Conservation (phyloP, 2,888 invertebrate species). For the Thymelicus acteon region DNA sequence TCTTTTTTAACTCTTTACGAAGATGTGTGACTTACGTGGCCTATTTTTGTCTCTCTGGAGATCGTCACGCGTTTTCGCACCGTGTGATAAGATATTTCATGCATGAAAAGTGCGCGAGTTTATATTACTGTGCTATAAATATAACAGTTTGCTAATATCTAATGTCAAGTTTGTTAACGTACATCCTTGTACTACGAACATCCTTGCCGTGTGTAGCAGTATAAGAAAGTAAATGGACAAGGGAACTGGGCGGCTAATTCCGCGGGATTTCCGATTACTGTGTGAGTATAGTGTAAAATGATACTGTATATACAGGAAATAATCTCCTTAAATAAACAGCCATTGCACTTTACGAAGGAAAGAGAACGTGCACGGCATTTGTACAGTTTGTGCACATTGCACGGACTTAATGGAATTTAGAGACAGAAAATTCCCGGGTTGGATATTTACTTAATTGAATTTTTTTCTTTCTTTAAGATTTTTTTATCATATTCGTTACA, state of each 20-base stretch:
- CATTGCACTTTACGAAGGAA: constrained; percentile 68
- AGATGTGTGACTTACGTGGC: no score
- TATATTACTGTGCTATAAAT: no score
- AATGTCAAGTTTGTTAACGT: not conserved
- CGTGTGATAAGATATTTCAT: no score
- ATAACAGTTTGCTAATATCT: no score
- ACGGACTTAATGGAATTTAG: constrained; percentile 34
- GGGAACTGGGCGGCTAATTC: constrained; percentile 65
- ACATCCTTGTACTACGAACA: constrained; percentile 8
- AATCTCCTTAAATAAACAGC: constrained; percentile 75
- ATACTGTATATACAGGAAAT: constrained; percentile 73
- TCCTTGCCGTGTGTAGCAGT: constrained; percentile 39
- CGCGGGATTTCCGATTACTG: constrained; percentile 60
- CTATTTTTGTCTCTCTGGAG: no score
- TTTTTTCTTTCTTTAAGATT: not conserved
- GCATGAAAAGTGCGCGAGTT: no score
- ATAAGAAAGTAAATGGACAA: constrained; percentile 64
- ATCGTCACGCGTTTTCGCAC: no score
- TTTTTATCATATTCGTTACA: not conserved
- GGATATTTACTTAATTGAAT: constrained; percentile 25
- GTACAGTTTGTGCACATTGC: constrained; percentile 39
- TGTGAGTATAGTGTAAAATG: constrained; percentile 58
- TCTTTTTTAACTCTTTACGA: no score
- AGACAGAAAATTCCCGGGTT: constrained; percentile 27
- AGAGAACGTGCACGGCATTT: constrained; percentile 58